Base-by-base conservation (phyloP, 2,797 vertebrate genomes). In the Salarias fasciatus region DNA sequence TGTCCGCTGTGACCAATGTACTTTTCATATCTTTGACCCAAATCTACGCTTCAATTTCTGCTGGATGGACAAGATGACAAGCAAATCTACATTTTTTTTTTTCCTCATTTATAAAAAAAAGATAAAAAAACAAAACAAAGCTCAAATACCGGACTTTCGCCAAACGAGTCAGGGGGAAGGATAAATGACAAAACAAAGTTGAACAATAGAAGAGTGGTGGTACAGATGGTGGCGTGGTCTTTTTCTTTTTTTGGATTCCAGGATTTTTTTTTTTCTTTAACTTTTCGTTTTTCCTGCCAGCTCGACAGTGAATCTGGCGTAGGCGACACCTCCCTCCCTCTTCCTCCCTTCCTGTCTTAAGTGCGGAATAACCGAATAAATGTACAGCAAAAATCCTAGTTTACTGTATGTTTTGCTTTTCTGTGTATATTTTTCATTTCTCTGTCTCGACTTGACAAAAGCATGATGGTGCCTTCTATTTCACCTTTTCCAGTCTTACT, bases 391-490 rank as follows among this genome's bases (percentile, higher is more conserved):
- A 92, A 93, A 89, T 92, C 89, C 92, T 94, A 82, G 92, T 93
- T 95, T 92, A 87, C 86, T 89, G 83, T 90, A 91, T 85, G 82
- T 70, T 86, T 83, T 55, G 55, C 53, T 78, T 92, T 82, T 81
- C 33, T 85, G 89, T 94, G 91, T 92, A 69, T 69, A 74, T 75
- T 67, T 24, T 82, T 72, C 8, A 58, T 74, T 88, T 87, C 58
- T 83, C 58, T 69, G 18, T 24, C 66, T 83, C 92, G 78, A 95
- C 84, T 91, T 87, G 80, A 87, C 72, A 95, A 92, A 94, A 93
- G 95, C 95, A 96, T 96, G 94, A 95, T 93, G 95, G 95, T 97
- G 95, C 96, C 96, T 98, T 97, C 94, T 92, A 88, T 92, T 92
- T 94, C 93, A 94, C 95, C 93, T 94, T 95, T 84, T 96, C 92